phyloP scores from a whole-genome alignment of 2,888 invertebrate genomes.

The Hydrotaea cyrtoneurina region DNA sequence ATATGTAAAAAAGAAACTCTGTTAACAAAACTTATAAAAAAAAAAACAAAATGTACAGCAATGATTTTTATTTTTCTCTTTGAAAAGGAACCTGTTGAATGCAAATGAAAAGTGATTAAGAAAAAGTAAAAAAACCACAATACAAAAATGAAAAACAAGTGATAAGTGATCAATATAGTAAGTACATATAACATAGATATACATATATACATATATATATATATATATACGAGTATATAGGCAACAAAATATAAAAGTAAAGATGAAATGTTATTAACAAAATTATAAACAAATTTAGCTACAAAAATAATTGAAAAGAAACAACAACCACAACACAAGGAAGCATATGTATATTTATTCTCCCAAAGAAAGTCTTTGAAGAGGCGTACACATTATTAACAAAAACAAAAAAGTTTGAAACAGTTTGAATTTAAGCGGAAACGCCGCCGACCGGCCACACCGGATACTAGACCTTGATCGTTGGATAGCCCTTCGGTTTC shows the following conservation, averaged over 20 bases:
- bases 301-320: background rate
- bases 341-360: background rate
- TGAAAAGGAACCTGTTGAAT: constrained; percentile 59
- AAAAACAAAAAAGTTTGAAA: constrained; percentile 14
- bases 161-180: constrained; percentile 33
- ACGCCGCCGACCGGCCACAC: background rate
- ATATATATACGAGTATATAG: background rate
- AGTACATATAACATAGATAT: background rate
- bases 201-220: background rate
- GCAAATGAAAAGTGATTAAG: constrained; percentile 66
- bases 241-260: too few relatives aligned
- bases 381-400: background rate
- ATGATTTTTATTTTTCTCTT: background rate
- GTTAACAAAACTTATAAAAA: background rate
- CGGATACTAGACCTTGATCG: background rate
- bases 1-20: constrained; percentile 37
- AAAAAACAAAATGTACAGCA: background rate
- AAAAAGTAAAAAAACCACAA: constrained; percentile 30
- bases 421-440: constrained; percentile 32
- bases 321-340: background rate
- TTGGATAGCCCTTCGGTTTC: too few relatives aligned
- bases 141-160: constrained; percentile 42
- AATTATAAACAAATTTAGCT: constrained; percentile 6
- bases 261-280: too few relatives aligned
- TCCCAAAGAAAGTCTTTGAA: background rate